A percentile compares a stretch with the other conserved stretches of the same genome.
phyloP scores from a whole-genome alignment of 92 coral and sea anemone genomes.

The Epizoanthus stellaris region DNA sequence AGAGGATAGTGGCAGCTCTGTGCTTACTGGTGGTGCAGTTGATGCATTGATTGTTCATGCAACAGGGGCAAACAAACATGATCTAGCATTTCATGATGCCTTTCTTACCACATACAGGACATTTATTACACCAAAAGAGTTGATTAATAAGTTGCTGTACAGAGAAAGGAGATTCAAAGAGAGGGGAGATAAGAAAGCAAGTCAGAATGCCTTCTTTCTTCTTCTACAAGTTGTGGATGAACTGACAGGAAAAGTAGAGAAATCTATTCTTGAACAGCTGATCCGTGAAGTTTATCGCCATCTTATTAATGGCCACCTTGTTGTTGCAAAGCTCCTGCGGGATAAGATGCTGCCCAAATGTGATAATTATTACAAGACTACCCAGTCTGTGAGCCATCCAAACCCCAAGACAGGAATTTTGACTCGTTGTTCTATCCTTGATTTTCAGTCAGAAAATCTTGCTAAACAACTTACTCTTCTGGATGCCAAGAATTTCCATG shows the following conservation, averaged over 20 bases:
- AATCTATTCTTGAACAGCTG: slow-evolving; percentile 90
- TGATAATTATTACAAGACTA: slow-evolving; percentile 86
- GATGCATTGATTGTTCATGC: slow-evolving; percentile 98
- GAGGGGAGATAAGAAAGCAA: slow-evolving; percentile 94
- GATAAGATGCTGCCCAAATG: slow-evolving; percentile 95
- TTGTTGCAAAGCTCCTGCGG: slow-evolving; percentile 83
- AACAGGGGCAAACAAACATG: slow-evolving; percentile 85
- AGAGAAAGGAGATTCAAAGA: slow-evolving; percentile 95
- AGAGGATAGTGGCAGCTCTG: slow-evolving; percentile 74
- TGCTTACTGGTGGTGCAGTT: slow-evolving; percentile 95
- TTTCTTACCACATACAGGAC: slow-evolving; percentile 95
- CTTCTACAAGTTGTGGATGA: slow-evolving; percentile 94
- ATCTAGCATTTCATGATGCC: slow-evolving; percentile 93
- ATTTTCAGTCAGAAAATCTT: slow-evolving; percentile 84
- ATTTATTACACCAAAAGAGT: slow-evolving; percentile 80
- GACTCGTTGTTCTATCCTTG: slow-evolving; percentile 68
- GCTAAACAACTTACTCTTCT: slow-evolving; percentile 92
- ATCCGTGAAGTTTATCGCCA: slow-evolving; percentile 92
- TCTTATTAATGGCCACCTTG: slow-evolving; percentile 89
- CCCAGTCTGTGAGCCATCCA: slow-evolving; percentile 59
- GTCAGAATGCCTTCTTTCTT: slow-evolving; percentile 92
- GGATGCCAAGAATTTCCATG: slow-evolving; percentile 90
- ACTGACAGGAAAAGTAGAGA: slow-evolving; percentile 90
- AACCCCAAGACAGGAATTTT: slow-evolving; percentile 39
- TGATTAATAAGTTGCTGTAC: slow-evolving; percentile 86